These are phyloP conservation scores for Pygoscelis adeliae DNA, from an alignment of 2,113 vertebrate genomes.

Conservation along the genomic window DNA sequence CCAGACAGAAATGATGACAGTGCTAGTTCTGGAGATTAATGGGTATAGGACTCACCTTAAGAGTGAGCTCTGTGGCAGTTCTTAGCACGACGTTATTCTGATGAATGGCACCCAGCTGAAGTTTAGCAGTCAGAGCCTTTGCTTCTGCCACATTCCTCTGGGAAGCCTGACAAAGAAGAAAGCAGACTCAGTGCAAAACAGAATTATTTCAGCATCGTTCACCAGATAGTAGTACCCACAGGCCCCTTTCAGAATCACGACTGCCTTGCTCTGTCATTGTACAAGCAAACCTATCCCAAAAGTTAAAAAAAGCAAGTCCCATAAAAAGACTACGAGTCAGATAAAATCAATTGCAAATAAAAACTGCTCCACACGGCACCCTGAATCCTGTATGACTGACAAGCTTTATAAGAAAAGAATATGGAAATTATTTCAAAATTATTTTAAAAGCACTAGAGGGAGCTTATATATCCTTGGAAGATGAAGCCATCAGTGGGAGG, in stretches of 20 bases:
- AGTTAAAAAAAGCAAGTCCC: not conserved
- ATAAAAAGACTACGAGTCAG: not conserved
- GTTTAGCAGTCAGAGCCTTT: not conserved
- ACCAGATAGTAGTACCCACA: not conserved
- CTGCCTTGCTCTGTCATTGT: not conserved
- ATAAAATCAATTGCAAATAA: not conserved
- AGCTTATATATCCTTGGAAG: not conserved
- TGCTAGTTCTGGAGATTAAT: not conserved
- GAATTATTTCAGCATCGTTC: not conserved
- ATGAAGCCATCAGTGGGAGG: not conserved
- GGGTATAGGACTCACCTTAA: not conserved
- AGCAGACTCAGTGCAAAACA: constrained; percentile 16
- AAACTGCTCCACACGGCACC: not conserved
- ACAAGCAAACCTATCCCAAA: not conserved
- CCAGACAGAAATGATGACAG: not conserved
- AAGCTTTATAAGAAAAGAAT: not conserved
- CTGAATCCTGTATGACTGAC: not conserved
- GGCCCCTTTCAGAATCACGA: not conserved
- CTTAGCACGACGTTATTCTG: not conserved
- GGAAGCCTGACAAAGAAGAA: constrained; percentile 6
- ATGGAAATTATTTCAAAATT: not conserved
- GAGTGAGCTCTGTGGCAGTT: not conserved
- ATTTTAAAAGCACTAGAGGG: not conserved
- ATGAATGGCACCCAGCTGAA: not conserved
- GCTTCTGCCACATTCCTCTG: constrained; percentile 1